phyloP scores from a whole-genome alignment of 2,797 vertebrate species.

The Malacoctenus gilli region DNA sequence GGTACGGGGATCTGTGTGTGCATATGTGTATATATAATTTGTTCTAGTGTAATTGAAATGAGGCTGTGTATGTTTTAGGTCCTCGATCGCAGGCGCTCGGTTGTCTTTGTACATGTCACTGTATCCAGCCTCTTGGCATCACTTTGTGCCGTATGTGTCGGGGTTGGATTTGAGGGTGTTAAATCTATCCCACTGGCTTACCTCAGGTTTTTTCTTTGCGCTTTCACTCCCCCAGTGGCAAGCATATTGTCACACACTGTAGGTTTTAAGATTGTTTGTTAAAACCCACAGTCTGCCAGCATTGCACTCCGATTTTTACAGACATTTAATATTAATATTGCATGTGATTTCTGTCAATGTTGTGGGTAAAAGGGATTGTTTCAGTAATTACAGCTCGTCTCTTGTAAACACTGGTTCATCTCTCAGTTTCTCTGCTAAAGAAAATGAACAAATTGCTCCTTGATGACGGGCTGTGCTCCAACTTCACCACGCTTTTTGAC shows the following conservation, averaged over 20 bases:
- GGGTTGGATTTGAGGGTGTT: slow-evolving; percentile 31
- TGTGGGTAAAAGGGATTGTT: slow-evolving; percentile 1
- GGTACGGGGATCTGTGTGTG: slow-evolving; percentile 13
- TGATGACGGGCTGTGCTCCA: slow-evolving; percentile 29
- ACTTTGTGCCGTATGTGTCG: slow-evolving; percentile 29
- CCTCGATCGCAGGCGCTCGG: slow-evolving; percentile 13
- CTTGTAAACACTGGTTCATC: slow-evolving; percentile 4
- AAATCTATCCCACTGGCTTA: slow-evolving; percentile 16
- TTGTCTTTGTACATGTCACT: slow-evolving; percentile 24
- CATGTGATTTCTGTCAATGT: slow-evolving; percentile 1
- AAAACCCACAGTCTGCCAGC: slow-evolving; percentile 15
- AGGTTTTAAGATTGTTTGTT: slow-evolving; percentile 8
- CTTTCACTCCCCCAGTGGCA: slow-evolving; percentile 18
- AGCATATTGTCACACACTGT: slow-evolving; percentile 12
- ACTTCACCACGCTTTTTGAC: slow-evolving; percentile 20
- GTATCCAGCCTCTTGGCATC: slow-evolving; percentile 18
- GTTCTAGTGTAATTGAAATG: slow-evolving; percentile 2
- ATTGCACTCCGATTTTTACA: slow-evolving; percentile 7
- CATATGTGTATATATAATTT: slow-evolving; percentile 1
- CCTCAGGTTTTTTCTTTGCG: slow-evolving; percentile 1
- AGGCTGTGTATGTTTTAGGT: slow-evolving; percentile 1
- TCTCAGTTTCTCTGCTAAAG: slow-evolving; percentile 13
- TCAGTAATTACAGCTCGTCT: slow-evolving; percentile 3
- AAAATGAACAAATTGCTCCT: slow-evolving; percentile 24
- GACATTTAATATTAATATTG: slow-evolving; percentile 19